Base-by-base conservation (phyloP, 1,140 invertebrate species). In the Batillaria attramentaria region DNA sequence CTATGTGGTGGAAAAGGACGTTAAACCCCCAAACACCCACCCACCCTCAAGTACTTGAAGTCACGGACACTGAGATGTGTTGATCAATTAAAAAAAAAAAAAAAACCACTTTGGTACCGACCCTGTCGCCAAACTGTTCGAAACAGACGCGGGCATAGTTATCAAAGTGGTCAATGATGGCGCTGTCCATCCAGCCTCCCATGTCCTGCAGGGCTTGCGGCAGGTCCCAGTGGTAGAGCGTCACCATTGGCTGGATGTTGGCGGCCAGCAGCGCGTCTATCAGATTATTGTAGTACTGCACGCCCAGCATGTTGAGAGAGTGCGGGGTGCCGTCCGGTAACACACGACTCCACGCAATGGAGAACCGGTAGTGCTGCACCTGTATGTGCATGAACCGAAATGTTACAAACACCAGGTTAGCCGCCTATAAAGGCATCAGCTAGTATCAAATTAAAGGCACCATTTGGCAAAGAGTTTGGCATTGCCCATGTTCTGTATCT, bases 181-280 rank as follows among this genome's bases (percentile, higher is more conserved):
- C 50, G 3, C 90, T 84, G 81, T 93, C 93, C 0, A 89, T 80
- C 92, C 93, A 93, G 10, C 93, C 93, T 31, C 89, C 92, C 16
- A 75, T 28, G 50, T 85, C 72, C 65, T 91, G 46, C 46, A 79
- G 65, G 16, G 83, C 79, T 76, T 89, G 87, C 6, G 91, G 88
- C 43, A 91, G 84, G 78, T 92, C 92, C 90, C 91, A 92, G 85
- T 93, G 92, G 82, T 91, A 93, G 37, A 93, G 79, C 10, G 90
- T 94, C 1, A 95, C 93, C 91, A 89, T 85, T 20, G 89, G 89
- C 39, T 80, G 41, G 50, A 90, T 88, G 2, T 80, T 77, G 60
- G 68, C 69, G 16, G 78, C 84, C 18, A 86, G 6, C 37, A 91
- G 80, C 5, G 72, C 85, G 62, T 91, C 78, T 5, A 90, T 89